Conservation (phyloP, 1,140 invertebrate species). For the Brachionus angularis region DNA sequence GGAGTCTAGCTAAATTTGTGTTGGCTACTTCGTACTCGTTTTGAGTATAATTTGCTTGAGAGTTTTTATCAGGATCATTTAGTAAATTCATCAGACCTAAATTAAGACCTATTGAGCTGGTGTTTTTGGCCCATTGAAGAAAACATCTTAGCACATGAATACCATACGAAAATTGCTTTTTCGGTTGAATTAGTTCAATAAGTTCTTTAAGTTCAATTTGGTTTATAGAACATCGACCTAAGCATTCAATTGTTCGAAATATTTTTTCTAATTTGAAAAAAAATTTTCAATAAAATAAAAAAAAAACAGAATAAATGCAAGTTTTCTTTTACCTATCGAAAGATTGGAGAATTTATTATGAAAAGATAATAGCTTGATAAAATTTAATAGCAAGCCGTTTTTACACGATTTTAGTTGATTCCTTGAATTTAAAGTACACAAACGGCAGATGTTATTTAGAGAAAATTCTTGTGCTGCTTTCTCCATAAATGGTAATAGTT, state of each 20-base stretch:
- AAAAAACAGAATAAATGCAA: too few relatives aligned
- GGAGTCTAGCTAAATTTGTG: neutral
- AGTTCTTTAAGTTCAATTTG: neutral
- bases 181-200: conserved; percentile 9
- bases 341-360: neutral
- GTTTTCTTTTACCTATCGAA: too few relatives aligned
- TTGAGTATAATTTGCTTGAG: neutral
- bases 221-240: conserved; percentile 22
- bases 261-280: too few relatives aligned
- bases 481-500: conserved; percentile 1
- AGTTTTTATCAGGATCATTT: neutral
- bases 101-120: neutral
- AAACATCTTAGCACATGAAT: conserved; percentile 36
- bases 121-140: conserved; percentile 26
- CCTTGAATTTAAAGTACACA: neutral
- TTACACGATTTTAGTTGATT: conserved; percentile 34
- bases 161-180: conserved; percentile 8
- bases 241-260: conserved; percentile 13
- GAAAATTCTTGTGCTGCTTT: neutral
- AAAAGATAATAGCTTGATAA: neutral
- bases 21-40: neutral
- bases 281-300: too few relatives aligned
- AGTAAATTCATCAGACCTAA: neutral
- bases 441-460: conserved; percentile 4
- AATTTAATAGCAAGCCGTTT: neutral